These are phyloP conservation scores for Leptoclinus maculatus DNA, from an alignment of 2,797 vertebrate species.

Conservation along the genomic window DNA sequence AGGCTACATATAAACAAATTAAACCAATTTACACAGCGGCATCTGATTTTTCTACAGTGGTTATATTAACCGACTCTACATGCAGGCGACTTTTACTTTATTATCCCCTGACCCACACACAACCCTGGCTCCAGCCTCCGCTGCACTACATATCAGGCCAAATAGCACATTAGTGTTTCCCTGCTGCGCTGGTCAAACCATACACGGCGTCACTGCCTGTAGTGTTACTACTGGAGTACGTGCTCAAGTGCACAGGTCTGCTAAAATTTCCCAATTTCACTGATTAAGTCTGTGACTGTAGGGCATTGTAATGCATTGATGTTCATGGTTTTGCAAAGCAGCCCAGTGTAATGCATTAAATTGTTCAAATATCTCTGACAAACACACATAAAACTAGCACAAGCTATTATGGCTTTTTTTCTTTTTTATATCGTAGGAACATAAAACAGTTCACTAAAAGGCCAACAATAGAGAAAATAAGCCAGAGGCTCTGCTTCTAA, in stretches of 20 bases:
- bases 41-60: not conserved
- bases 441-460: slow-evolving; percentile 6
- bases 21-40: not conserved
- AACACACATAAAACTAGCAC: not conserved
- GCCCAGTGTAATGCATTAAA: not conserved
- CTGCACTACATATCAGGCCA: not conserved
- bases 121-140: not conserved
- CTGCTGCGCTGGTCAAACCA: slow-evolving; percentile 18
- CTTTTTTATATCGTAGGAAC: not conserved
- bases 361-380: not conserved
- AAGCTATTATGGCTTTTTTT: not conserved
- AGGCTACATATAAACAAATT: not conserved
- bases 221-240: not conserved
- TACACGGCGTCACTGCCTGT: not conserved
- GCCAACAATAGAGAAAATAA: slow-evolving; percentile 20
- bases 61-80: not conserved
- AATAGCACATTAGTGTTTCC: slow-evolving; percentile 19
- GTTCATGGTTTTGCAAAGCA: not conserved
- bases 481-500: not conserved
- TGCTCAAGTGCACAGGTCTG: not conserved
- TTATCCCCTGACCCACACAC: not conserved
- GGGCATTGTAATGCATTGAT: not conserved
- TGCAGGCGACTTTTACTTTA: not conserved
- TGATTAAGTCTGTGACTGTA: not conserved
- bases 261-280: slow-evolving; percentile 6